Base-by-base conservation (phyloP, 2,888 invertebrate species). In the Lithosia quadra region DNA sequence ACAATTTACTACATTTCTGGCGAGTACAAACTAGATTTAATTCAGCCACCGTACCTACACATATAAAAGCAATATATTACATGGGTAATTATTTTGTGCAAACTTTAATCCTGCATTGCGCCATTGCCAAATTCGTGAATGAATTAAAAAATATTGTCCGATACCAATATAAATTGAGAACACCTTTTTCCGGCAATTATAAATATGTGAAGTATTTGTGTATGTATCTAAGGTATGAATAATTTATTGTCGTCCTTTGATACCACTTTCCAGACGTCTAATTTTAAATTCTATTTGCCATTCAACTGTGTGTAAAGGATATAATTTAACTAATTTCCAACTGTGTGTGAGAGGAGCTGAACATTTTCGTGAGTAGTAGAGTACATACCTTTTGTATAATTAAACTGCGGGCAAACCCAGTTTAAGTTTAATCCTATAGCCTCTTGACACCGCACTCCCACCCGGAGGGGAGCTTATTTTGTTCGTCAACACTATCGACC, bases 341-440 rank as follows among this genome's bases (percentile, higher is more conserved):
- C 89, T 89, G 88, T 86, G 88, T 89, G 89, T 79, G 85, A 82
- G 89, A 85, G 86, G 80, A 87, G 87, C 86, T 85, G 82, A 84
- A 88, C 89, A 90, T 90, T 91, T 89, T 88, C 87, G 84, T 87
- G 89, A 90, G 89, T 90, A 87, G 86, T 86, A 82, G 86, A 87
- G 88, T 89, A 81, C 75, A 90, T 92, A 92, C 93, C 91, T 93
- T 94, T 93, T 93, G 93, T 93, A 93, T 94, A 94, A 94, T 94
- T 94, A 93, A 94, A 93, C 91, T 92, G 91, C 88, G 91, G 93
- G 90, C 90, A 91, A 93, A 93, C 92, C 92, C 90, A 92, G 93
- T 94, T 93, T 92, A 92, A 94, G 94, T 94, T 94, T 93, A 94
- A 94, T 95, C 94, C 93, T 93, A 92, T 93, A 93, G 93, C 94